Conservation (phyloP, 2,797 vertebrate species). For the Ptychadena robeensis region DNA sequence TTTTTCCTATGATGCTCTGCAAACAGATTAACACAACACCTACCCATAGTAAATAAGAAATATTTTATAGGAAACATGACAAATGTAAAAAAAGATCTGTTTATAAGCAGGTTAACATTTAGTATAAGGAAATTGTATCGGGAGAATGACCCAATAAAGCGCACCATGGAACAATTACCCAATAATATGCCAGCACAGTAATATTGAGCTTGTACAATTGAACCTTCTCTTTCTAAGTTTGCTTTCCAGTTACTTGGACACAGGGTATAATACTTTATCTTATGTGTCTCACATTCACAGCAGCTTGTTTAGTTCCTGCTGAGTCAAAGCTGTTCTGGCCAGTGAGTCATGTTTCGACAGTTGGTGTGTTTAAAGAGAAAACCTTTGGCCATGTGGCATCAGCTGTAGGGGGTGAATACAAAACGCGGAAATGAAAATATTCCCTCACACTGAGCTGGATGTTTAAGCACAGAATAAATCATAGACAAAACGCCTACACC, state of each 20-base stretch:
- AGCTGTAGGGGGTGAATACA: constrained; percentile 1
- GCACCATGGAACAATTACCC: no score
- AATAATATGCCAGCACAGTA: neutral
- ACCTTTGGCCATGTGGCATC: constrained; percentile 14
- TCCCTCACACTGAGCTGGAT: neutral
- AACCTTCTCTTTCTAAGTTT: neutral
- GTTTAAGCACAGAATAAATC: neutral
- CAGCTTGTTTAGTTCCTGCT: constrained; percentile 11
- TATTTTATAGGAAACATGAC: no score
- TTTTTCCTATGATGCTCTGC: no score
- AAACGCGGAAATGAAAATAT: neutral
- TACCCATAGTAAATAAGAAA: no score
- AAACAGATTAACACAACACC: no score
- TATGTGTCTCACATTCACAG: constrained; percentile 3
- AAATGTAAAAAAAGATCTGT: no score
- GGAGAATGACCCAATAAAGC: no score
- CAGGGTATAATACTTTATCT: constrained; percentile 4
- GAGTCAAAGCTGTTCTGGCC: neutral
- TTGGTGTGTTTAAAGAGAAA: neutral
- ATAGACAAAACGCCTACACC: neutral
- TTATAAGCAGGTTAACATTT: no score
- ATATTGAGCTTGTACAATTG: neutral
- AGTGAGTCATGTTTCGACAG: neutral
- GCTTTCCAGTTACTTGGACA: neutral
- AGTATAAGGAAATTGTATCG: no score